A percentile compares a stretch with the other conserved stretches of the same genome.
Conservation (phyloP, 2,113 vertebrate species). For the Synchiropus splendidus region DNA sequence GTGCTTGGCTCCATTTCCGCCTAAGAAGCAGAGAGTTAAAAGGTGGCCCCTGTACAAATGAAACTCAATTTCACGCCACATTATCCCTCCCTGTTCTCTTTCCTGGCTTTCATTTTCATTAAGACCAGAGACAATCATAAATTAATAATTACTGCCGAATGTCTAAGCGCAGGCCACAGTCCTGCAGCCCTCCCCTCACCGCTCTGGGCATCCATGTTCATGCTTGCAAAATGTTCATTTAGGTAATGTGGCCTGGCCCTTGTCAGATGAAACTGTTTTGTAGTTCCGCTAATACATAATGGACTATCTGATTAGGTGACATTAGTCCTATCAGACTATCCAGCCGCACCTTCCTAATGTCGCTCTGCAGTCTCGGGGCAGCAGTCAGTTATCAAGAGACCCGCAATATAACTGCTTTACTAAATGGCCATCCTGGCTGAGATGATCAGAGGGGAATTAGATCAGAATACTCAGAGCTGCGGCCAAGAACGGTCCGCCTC, state of each 20-base stretch:
- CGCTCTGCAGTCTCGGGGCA: no score
- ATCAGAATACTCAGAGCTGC: no score
- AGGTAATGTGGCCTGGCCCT: slow-evolving; percentile 91
- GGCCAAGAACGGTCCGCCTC: no score
- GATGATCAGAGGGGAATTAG: no score
- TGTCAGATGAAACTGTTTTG: slow-evolving; percentile 92
- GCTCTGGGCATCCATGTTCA: slow-evolving; percentile 87
- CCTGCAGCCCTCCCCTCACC: slow-evolving; percentile 76
- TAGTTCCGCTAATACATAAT: slow-evolving; percentile 97
- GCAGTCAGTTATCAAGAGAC: no score
- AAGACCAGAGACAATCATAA: slow-evolving; percentile 99
- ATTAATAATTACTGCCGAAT: slow-evolving; percentile 99
- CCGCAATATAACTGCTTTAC: no score
- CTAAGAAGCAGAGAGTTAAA: slow-evolving; percentile 76
- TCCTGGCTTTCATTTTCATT: slow-evolving; percentile 99
- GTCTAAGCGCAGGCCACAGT: slow-evolving; percentile 91
- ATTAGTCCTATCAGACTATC: slow-evolving; percentile 92
- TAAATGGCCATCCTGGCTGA: no score
- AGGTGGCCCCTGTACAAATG: slow-evolving; percentile 92
- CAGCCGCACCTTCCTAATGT: slow-evolving; percentile 75
- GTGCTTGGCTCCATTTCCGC: slow-evolving; percentile 71
- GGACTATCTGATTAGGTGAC: slow-evolving; percentile 94
- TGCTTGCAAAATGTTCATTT: slow-evolving; percentile 99
- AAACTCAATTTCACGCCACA: slow-evolving; percentile 99
- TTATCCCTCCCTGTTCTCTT: slow-evolving; percentile 98